Evolutionary conservation across 2,797 vertebrate genomes (phyloP), one percentile per base, ranked within the genome.

Genomic region (Ctenopoma kingsleyae): DNA sequence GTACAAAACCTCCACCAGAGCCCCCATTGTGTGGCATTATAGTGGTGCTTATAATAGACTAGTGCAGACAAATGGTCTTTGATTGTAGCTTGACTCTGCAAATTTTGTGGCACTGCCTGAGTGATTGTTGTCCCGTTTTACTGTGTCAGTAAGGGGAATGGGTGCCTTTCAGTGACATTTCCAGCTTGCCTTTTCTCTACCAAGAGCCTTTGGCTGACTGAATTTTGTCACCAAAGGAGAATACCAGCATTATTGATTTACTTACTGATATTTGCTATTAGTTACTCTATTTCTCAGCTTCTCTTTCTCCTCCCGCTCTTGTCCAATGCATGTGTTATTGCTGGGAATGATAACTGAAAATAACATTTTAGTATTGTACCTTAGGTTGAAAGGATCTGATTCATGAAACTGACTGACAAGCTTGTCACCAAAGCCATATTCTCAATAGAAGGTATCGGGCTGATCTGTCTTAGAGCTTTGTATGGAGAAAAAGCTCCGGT

Each of bases 321-420:
- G 47, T 52, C 65, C 40, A 16, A 8, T 60, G 56, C 41, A 27
- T 27, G 16, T 8, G 27, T 40, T 38, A 35, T 43, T 47, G 58
- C 70, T 4, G 3, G 22, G 32, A 46, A 38, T 12, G 64, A 70
- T 71, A 56, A 35, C 49, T 47, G 55, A 51, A 35, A 69, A 73
- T 57, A 62, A 22, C 74, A 40, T 67, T 40, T 22, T 38, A 32
- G 25, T 6, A 19, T 44, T 44, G n/a, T 19, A 71, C 64, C 54
- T 50, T 50, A 2, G 23, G 46, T 67, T 74, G 62, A 80, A 74
- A 68, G 67, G 46, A 63, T 59, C 20, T 60, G 15, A 10, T 67
- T 67, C 66, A 66, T 73, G 63, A 41, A 46, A 38, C 23, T 67
- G 68, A 68, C 54, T 74, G 76, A 80, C 74, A 71, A 67, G 69